phyloP scores from a whole-genome alignment of 2,113 vertebrate species.

The Sula dactylatra region DNA sequence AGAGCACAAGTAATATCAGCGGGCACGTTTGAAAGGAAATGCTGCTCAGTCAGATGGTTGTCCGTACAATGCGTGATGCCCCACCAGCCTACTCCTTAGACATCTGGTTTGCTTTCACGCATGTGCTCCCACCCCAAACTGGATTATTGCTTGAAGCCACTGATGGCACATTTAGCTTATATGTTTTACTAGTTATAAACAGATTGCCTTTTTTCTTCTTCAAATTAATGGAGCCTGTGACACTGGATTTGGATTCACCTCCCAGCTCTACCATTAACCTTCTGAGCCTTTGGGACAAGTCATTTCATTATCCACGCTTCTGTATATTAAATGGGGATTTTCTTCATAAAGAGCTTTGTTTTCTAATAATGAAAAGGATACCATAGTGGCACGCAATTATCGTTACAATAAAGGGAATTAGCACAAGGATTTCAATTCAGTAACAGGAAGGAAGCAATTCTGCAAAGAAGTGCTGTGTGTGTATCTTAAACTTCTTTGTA shows the following conservation, averaged over 20 bases:
- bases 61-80: neutral
- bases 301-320: neutral
- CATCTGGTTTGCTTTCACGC: neutral
- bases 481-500: neutral
- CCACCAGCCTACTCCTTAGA: neutral
- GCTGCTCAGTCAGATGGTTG: neutral
- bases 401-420: neutral
- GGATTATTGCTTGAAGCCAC: neutral
- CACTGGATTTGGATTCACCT: neutral
- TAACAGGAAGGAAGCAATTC: neutral
- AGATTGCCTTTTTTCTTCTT: neutral
- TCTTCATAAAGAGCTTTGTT: neutral
- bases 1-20: neutral
- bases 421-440: neutral
- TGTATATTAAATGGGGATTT: neutral
- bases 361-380: neutral
- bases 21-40: neutral
- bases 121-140: neutral
- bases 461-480: too few species aligned
- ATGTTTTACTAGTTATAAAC: neutral
- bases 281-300: neutral
- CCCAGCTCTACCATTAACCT: neutral
- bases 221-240: neutral
- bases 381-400: neutral
- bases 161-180: neutral